Evolutionary conservation across 2,888 invertebrate genomes (phyloP).

Genomic region (Synanthedon myopaeformis): DNA sequence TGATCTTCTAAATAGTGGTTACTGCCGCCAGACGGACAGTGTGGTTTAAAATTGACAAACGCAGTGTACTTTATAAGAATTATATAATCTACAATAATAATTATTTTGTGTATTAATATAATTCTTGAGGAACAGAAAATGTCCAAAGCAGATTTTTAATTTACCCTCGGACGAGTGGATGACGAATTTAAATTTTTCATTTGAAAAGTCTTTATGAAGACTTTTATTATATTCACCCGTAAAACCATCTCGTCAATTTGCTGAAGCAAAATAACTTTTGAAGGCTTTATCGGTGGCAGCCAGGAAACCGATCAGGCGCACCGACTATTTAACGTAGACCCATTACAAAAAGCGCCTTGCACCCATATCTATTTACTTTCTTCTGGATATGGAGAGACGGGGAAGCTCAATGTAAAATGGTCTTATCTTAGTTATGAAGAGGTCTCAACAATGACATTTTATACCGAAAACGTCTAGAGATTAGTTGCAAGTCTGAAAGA

Average conservation of each 20-base stretch:
- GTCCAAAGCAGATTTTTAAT: no score
- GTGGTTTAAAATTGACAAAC: no score
- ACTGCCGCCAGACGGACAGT: no score
- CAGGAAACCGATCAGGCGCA: constrained; percentile 4
- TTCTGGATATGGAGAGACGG: not conserved
- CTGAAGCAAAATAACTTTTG: constrained; percentile 9
- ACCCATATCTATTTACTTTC: not conserved
- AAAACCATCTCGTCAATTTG: constrained; percentile 2
- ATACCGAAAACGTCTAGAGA: not conserved
- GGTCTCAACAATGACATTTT: not conserved
- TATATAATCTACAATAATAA: no score
- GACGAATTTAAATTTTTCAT: no score
- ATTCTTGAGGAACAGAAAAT: no score
- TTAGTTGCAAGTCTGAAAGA: not conserved
- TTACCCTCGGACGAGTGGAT: no score
- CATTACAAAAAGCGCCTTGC: not conserved
- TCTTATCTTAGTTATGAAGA: not conserved
- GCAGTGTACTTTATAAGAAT: no score
- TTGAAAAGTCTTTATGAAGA: no score
- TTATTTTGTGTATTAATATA: no score
- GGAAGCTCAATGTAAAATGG: not conserved
- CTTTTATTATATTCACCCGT: not conserved
- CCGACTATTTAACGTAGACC: constrained; percentile 9
- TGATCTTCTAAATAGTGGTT: no score
- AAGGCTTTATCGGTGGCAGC: constrained; percentile 3